Base-by-base conservation (phyloP, 1,140 invertebrate genomes). In the Ylistrum balloti region DNA sequence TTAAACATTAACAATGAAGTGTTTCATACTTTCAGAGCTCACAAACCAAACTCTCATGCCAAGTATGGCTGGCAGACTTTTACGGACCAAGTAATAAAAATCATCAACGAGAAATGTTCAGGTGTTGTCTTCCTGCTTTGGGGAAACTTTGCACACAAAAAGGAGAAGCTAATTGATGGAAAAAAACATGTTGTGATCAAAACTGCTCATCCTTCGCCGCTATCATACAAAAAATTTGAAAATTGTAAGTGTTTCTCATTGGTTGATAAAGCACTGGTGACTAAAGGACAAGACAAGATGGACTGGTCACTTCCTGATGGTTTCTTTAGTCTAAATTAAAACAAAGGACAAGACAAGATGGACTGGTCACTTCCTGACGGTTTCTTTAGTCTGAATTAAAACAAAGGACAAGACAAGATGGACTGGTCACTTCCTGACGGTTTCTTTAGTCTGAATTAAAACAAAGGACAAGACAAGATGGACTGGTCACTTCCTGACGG, bases 91-190 rank as follows among this genome's bases (percentile, higher is more conserved):
- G 97, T 97, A 1, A 97, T 98, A 85, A 96, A 96, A 89, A 95
- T 95, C 56, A 94, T 95, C 28, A 94, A 91, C 35, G 92, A 93
- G 1, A 35, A 93, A 56, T 91, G 92, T n/a, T 91, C 94, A 10
- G 95, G 96, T 28, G 96, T 97, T 88, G 97, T 98, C 0, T 98
- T 98, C 93, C 94, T 98, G 2, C 94, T 98, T 11, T 98, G 97
- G 97, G 97, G 97, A 45, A 93, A 96, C 33, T 97, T 97, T 95
- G 97, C 97, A 7, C 97, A 97, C 91, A 97, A 97, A 92, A 98
- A 98, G 94, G 97, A 96, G 88, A 94, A 93, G 32, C 94, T 97
- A n/a, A 96, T 97, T 33, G 96, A 97, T 92, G 94, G 95, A 94
- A 97, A 95, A 38, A 97, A 97, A 91, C 97, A 97, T 94, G 94